Evolutionary conservation across 2,797 vertebrate species (phyloP).

Genomic region (Pseudochromis fuscus): DNA sequence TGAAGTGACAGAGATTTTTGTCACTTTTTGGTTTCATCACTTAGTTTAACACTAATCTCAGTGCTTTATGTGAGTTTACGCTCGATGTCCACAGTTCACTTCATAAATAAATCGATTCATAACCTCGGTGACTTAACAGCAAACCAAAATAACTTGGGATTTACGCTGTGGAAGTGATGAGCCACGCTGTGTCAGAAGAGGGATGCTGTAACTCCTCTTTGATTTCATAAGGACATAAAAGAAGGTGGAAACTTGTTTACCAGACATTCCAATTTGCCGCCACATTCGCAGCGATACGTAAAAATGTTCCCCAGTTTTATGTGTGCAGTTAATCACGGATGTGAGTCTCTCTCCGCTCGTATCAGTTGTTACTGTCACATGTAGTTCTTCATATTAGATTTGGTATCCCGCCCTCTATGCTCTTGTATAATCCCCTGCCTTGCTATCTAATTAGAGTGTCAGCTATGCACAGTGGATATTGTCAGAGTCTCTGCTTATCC

Average conservation of each 20-base stretch:
- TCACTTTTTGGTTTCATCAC: slow-evolving; percentile 3
- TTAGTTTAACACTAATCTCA: slow-evolving; percentile 25
- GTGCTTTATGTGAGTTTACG: slow-evolving; percentile 28
- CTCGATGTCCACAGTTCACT: slow-evolving; percentile 15
- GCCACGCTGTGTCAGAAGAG: slow-evolving; percentile 32
- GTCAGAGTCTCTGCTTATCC: slow-evolving; percentile 70
- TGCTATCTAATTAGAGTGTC: slow-evolving; percentile 75
- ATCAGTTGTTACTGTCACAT: slow-evolving; percentile 62
- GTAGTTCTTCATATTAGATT: slow-evolving; percentile 62
- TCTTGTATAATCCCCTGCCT: slow-evolving; percentile 63
- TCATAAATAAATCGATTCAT: slow-evolving; percentile 39
- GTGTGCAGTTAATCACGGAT: slow-evolving; percentile 63
- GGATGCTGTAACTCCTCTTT: slow-evolving; percentile 45
- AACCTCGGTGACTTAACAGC: slow-evolving; percentile 35
- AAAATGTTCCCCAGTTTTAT: slow-evolving; percentile 71
- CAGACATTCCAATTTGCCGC: slow-evolving; percentile 74
- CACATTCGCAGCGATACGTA: slow-evolving; percentile 57
- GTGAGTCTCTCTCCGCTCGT: slow-evolving; percentile 44
- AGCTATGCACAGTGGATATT: slow-evolving; percentile 57
- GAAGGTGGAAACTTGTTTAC: slow-evolving; percentile 76
- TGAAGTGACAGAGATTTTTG: not conserved
- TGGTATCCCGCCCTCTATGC: slow-evolving; percentile 59
- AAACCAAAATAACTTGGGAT: slow-evolving; percentile 48
- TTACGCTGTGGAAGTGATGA: slow-evolving; percentile 42
- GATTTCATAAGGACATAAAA: slow-evolving; percentile 67